Evolutionary conservation across 2,113 vertebrate species (phyloP), one percentile per base, ranked within the genome.

Genomic region (Brachyhypopomus gauderio): DNA sequence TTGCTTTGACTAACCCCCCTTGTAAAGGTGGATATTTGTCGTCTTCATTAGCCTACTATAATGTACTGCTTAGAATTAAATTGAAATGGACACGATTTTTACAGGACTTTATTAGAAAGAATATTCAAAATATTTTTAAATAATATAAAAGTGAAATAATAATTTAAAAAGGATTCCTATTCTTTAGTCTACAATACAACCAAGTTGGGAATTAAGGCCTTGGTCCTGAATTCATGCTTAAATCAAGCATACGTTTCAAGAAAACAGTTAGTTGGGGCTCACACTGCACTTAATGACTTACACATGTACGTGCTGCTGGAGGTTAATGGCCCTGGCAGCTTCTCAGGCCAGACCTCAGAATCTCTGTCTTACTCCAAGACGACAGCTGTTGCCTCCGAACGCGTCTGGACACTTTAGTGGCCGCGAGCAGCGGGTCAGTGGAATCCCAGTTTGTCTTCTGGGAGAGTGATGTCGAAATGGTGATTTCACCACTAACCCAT

Each of bases 401-500:
- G 22, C n/a, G 34, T 59, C n/a, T 25, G 22, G 14, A 52, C 25
- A 22, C 19, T 17, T 34, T 11, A 52, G 45, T 11, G 30, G 64
- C 38, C 23, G 55, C 20, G 22, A 79, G 52, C 67, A 12, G 27
- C 23, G 27, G 4, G 22, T 22, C 62, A 30, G 9, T 30, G 72
- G 48, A 75, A 81, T 45, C 79, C 62, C 22, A 60, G 25, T 36
- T 69, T 27, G 27, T 25, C 72, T 81, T 69, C 34, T 22, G 79
- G 52, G 62, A 60, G n/a, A 8, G 64, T 56, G 38, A 75, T 75
- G 38, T 69, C 67, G 62, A 48, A 56, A 23, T 2, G 71, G 69
- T 75, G 63, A 75, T 75, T 67, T 81, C 62, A 81, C 16, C 72
- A 75, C 60, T n/a, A 74, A 30, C 72, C 19, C 20, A 55, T 64